These are phyloP conservation scores for Pogona vitticeps DNA, from an alignment of 2,113 vertebrate genomes.

Conservation along the genomic window DNA sequence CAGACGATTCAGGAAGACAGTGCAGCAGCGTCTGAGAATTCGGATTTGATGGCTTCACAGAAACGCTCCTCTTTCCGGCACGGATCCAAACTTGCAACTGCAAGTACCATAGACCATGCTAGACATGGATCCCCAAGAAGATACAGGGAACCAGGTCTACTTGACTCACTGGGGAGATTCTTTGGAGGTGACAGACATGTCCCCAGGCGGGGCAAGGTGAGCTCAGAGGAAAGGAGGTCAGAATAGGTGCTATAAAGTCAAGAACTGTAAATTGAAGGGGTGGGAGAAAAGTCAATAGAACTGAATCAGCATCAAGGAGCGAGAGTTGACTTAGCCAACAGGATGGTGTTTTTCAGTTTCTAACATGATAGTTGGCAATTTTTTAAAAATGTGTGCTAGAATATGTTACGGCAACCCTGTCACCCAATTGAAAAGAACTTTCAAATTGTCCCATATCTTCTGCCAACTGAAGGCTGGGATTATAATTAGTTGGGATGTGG, in stretches of 20 bases:
- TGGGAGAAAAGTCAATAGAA: conserved; percentile 48
- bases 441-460: not conserved
- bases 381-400: not conserved
- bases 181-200: conserved; percentile 93
- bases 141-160: conserved; percentile 91
- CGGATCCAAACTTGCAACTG: conserved; percentile 89
- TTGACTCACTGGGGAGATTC: conserved; percentile 97
- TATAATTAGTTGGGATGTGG: conserved; percentile 43
- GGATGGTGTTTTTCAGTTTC: conserved; percentile 8
- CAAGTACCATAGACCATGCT: conserved; percentile 90
- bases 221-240: conserved; percentile 80
- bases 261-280: conserved; percentile 53
- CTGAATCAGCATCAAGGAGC: conserved; percentile 45
- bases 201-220: conserved; percentile 96
- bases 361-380: conserved; percentile 36
- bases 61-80: conserved; percentile 83
- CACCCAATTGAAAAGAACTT: not conserved
- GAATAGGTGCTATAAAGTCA: conserved; percentile 55
- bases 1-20: conserved; percentile 97
- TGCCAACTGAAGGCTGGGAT: conserved; percentile 28
- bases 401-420: not conserved
- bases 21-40: conserved; percentile 84
- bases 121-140: conserved; percentile 82
- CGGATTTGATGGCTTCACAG: conserved; percentile 88
- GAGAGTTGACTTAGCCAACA: conserved; percentile 67